These are phyloP conservation scores for Caranx ignobilis DNA, from an alignment of 2,113 vertebrate genomes.

Conservation along the genomic window DNA sequence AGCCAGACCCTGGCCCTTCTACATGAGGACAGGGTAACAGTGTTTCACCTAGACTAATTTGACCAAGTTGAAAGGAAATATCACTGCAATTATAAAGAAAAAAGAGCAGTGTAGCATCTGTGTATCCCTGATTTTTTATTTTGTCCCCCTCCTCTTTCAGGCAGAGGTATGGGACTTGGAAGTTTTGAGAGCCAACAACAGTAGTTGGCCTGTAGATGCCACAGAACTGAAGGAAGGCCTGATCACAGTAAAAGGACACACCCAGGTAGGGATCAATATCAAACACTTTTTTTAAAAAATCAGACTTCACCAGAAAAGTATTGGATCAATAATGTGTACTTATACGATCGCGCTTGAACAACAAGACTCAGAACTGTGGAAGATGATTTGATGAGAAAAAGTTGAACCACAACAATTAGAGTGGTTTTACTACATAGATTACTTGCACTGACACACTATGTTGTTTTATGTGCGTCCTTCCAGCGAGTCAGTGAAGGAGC, in stretches of 20 bases:
- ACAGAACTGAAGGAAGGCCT: constrained; percentile 93
- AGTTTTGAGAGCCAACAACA: constrained; percentile 89
- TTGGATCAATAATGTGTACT: background rate
- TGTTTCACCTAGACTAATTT: constrained; percentile 1
- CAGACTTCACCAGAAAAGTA: no score
- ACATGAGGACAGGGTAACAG: constrained; percentile 92
- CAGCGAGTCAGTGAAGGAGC: constrained; percentile 96
- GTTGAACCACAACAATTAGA: background rate
- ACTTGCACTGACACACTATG: background rate
- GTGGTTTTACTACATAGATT: background rate
- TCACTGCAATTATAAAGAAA: background rate
- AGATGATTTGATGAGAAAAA: background rate
- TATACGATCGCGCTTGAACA: background rate
- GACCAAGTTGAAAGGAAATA: background rate
- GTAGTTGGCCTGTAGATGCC: constrained; percentile 90
- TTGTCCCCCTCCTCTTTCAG: constrained; percentile 71
- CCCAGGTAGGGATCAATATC: constrained; percentile 82
- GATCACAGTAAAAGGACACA: constrained; percentile 94
- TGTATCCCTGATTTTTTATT: background rate
- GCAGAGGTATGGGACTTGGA: constrained; percentile 99
- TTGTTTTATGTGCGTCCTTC: constrained; percentile 34
- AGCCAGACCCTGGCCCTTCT: constrained; percentile 93
- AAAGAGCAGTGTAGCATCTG: background rate
- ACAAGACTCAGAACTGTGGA: background rate
- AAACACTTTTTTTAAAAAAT: background rate